Percentiles rank a stretch among this genome's conserved stretches.
Evolutionary conservation across 2,113 vertebrate genomes (phyloP).

Genomic region (Ailurus styani): DNA sequence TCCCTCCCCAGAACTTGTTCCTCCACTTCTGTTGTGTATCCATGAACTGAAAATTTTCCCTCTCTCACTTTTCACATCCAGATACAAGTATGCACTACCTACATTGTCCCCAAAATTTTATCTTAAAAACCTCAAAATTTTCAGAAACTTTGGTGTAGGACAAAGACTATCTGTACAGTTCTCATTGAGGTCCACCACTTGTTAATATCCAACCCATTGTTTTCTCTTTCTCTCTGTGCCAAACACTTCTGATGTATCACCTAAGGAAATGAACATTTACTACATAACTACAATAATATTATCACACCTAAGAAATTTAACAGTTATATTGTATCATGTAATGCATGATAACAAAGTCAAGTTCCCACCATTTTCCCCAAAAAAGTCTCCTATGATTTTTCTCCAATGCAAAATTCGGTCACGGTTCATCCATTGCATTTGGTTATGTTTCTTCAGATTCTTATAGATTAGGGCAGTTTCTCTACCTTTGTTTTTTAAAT

Average conservation of each 20-base stretch:
- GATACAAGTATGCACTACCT: background rate
- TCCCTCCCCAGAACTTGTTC: background rate
- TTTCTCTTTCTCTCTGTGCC: background rate
- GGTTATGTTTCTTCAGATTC: background rate
- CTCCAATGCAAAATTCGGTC: background rate
- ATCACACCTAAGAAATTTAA: background rate
- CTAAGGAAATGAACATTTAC: background rate
- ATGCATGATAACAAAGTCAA: background rate
- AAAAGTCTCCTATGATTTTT: background rate
- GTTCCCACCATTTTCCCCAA: background rate
- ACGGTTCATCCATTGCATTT: background rate
- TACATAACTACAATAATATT: background rate
- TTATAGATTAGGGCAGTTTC: background rate
- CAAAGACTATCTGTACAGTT: background rate
- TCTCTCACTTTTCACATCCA: background rate
- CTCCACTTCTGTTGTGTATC: background rate
- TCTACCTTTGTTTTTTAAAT: background rate
- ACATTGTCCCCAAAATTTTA: background rate
- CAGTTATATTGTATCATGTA: background rate
- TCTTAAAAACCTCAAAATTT: background rate
- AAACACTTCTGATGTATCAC: background rate
- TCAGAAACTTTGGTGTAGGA: background rate
- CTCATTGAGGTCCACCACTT: background rate
- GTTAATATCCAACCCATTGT: too few relatives aligned
- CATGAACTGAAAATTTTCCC: background rate